These are phyloP conservation scores for Thamnaconus septentrionalis DNA, from an alignment of 2,113 vertebrate genomes.

Conservation along the genomic window DNA sequence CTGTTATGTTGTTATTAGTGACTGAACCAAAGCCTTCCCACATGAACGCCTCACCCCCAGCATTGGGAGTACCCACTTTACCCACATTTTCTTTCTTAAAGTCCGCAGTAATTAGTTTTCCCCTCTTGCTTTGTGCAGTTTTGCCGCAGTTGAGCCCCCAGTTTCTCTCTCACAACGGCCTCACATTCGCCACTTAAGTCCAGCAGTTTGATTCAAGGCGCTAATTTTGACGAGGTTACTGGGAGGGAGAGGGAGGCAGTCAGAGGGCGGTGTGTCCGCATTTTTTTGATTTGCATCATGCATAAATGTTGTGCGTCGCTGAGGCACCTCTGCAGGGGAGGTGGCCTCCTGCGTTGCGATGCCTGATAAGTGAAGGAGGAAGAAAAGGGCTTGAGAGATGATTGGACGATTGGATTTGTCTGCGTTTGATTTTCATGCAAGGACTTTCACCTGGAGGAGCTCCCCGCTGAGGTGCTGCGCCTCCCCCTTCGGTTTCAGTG, in stretches of 20 bases:
- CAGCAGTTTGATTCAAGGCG: constrained; percentile 45
- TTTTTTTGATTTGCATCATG: constrained; percentile 65
- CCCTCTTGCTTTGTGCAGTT: constrained; percentile 56
- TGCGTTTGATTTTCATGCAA: too few species aligned
- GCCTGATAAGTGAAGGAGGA: neutral
- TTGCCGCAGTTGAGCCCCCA: constrained; percentile 54
- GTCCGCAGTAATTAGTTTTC: constrained; percentile 73
- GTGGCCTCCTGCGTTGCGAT: constrained; percentile 18
- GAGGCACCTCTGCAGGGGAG: constrained; percentile 28
- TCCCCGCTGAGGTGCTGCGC: too few species aligned
- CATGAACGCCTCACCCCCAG: constrained; percentile 52
- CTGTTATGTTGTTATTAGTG: constrained; percentile 67
- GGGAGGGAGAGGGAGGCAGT: constrained; percentile 3
- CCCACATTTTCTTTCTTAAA: constrained; percentile 63
- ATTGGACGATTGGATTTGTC: too few species aligned
- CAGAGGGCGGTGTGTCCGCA: constrained; percentile 9
- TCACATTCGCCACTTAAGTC: constrained; percentile 55
- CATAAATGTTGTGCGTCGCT: constrained; percentile 38
- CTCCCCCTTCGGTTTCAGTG: too few species aligned
- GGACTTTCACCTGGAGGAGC: too few species aligned
- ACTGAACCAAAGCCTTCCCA: constrained; percentile 60
- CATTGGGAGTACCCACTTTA: constrained; percentile 48
- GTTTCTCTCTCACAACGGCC: constrained; percentile 59
- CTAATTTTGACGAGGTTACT: constrained; percentile 47
- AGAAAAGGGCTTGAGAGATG: too few species aligned